Percentiles rank a stretch among this genome's conserved stretches.
Evolutionary conservation across 2,888 invertebrate species (phyloP).

Genomic region (Agapostemon virescens): DNA sequence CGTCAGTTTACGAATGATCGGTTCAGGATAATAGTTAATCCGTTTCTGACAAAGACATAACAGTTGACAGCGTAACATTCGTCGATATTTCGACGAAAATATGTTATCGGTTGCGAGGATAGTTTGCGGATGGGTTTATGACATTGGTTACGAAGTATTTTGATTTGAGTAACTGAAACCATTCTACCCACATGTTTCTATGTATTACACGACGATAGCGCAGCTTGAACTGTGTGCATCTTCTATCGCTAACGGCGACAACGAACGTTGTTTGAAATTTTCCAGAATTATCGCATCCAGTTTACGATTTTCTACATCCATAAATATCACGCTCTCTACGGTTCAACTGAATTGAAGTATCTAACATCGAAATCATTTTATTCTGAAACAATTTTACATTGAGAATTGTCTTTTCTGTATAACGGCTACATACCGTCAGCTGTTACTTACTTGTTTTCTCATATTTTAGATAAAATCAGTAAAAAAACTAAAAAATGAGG

Average conservation of each 20-base stretch:
- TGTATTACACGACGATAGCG: background rate
- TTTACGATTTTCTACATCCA: background rate
- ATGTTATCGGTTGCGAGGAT: background rate
- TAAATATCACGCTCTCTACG: background rate
- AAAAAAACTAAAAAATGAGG: too few species aligned
- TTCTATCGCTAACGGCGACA: background rate
- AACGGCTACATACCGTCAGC: too few species aligned
- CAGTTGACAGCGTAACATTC: slow-evolving; percentile 1
- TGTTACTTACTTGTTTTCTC: too few species aligned
- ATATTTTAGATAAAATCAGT: too few species aligned
- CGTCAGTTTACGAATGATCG: slow-evolving; percentile 43
- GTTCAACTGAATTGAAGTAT: too few species aligned
- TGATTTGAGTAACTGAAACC: background rate
- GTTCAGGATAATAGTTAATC: slow-evolving; percentile 41
- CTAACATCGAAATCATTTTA: too few species aligned
- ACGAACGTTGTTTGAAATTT: background rate
- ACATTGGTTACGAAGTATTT: background rate
- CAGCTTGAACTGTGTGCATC: background rate
- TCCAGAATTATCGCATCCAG: background rate
- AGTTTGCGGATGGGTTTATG: background rate
- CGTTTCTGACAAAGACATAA: background rate
- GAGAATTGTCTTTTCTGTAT: too few species aligned
- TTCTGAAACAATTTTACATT: too few species aligned
- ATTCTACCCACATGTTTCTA: background rate
- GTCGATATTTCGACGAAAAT: background rate